A percentile compares a stretch with the other conserved stretches of the same genome.
These are phyloP conservation scores for Bombylius major DNA, from an alignment of 2,888 invertebrate genomes.

Conservation along the genomic window DNA sequence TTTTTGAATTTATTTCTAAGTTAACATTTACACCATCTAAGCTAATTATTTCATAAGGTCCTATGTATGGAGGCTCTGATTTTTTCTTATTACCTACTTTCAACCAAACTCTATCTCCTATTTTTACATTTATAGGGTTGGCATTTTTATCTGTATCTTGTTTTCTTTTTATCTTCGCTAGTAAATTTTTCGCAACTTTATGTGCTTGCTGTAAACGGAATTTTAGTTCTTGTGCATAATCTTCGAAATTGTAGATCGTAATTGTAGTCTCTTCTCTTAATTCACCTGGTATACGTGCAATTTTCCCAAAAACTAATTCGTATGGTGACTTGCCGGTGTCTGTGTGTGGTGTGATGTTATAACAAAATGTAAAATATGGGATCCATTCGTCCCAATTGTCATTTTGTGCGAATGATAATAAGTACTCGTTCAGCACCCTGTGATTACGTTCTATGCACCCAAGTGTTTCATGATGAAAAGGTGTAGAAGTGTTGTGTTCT, in stretches of 20 bases:
- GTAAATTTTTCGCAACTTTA: not conserved
- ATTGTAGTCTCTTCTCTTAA: not conserved
- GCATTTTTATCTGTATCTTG: not conserved
- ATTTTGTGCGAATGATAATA: slow-evolving; percentile 10
- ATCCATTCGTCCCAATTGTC: slow-evolving; percentile 13
- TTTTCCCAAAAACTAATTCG: not conserved
- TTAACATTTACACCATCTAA: no score
- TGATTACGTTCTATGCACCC: slow-evolving; percentile 16
- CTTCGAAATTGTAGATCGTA: not conserved
- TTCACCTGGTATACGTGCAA: not conserved
- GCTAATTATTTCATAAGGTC: not conserved
- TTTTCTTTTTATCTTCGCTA: not conserved
- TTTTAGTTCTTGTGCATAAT: not conserved
- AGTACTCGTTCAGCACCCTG: slow-evolving; percentile 14
- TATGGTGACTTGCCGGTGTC: not conserved
- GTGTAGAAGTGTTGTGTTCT: slow-evolving; percentile 9
- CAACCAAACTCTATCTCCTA: not conserved
- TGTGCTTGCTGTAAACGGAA: not conserved
- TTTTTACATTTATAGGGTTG: not conserved
- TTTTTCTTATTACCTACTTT: not conserved
- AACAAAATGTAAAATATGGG: slow-evolving; percentile 8
- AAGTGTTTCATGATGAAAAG: slow-evolving; percentile 14
- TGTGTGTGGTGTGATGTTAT: slow-evolving; percentile 8
- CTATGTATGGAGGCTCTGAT: not conserved
- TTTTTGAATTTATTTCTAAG: no score